Evolutionary conservation across 2,113 vertebrate genomes (phyloP).

Genomic region (Narcine bancroftii): DNA sequence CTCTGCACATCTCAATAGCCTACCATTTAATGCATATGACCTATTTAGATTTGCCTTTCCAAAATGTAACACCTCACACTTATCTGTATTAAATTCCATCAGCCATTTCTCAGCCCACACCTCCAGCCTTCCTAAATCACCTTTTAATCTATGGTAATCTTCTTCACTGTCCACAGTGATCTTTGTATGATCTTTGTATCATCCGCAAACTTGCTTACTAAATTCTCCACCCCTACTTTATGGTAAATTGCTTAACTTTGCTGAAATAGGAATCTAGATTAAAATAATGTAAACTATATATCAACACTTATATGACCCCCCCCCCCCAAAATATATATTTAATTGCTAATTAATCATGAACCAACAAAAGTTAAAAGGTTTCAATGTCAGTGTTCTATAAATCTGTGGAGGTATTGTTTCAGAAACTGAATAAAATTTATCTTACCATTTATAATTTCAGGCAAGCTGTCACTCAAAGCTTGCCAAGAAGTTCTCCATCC

Average conservation of each 20-base stretch:
- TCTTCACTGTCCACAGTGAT: too few species aligned
- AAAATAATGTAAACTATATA: background rate
- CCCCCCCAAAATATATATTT: background rate
- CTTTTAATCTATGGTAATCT: too few species aligned
- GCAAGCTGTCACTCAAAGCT: constrained; percentile 48
- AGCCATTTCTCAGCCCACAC: too few species aligned
- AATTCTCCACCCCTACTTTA: too few species aligned
- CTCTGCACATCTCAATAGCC: too few species aligned
- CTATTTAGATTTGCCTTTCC: too few species aligned
- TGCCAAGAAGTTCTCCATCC: constrained; percentile 49
- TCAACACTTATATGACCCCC: background rate
- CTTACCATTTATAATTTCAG: constrained; percentile 44
- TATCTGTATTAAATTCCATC: too few species aligned
- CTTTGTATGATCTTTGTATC: too few species aligned
- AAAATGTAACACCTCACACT: too few species aligned
- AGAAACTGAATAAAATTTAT: constrained; percentile 33
- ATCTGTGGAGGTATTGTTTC: background rate
- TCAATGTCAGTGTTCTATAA: background rate
- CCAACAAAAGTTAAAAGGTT: background rate
- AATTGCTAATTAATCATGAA: background rate
- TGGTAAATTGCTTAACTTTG: background rate
- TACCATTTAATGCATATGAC: too few species aligned
- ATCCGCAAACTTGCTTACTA: too few species aligned
- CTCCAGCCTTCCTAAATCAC: too few species aligned
- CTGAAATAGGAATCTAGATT: background rate